Evolutionary conservation across 2,113 vertebrate species (phyloP).

Genomic region (Eulemur macaco): DNA sequence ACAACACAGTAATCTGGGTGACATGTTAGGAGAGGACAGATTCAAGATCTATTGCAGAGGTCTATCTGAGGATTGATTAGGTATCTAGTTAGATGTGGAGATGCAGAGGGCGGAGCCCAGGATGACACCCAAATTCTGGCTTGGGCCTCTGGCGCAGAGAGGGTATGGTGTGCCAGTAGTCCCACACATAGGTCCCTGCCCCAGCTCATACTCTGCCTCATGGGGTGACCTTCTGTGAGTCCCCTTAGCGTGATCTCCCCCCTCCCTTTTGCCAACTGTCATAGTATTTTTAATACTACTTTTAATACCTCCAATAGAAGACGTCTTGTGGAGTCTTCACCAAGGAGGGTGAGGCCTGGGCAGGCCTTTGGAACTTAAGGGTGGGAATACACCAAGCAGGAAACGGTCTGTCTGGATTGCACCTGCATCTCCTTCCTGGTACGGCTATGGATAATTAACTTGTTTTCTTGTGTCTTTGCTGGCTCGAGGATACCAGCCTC

Average conservation of each 20-base stretch:
- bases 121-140: background rate
- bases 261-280: background rate
- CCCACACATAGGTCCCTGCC: background rate
- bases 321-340: background rate
- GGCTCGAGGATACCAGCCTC: background rate
- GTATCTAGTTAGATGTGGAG: background rate
- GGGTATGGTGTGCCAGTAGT: background rate
- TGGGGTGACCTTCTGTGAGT: background rate
- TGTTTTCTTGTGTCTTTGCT: constrained; percentile 11
- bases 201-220: no score
- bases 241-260: background rate
- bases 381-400: background rate
- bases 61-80: background rate
- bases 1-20: background rate
- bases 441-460: background rate
- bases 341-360: background rate
- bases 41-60: background rate
- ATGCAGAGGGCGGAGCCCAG: background rate
- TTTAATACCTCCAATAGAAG: background rate
- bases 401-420: background rate
- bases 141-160: background rate
- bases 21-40: background rate
- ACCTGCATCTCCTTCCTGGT: background rate
- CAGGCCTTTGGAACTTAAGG: background rate
- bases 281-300: background rate